These are phyloP conservation scores for Enhydra lutris DNA, from an alignment of 2,113 vertebrate species.

Conservation along the genomic window DNA sequence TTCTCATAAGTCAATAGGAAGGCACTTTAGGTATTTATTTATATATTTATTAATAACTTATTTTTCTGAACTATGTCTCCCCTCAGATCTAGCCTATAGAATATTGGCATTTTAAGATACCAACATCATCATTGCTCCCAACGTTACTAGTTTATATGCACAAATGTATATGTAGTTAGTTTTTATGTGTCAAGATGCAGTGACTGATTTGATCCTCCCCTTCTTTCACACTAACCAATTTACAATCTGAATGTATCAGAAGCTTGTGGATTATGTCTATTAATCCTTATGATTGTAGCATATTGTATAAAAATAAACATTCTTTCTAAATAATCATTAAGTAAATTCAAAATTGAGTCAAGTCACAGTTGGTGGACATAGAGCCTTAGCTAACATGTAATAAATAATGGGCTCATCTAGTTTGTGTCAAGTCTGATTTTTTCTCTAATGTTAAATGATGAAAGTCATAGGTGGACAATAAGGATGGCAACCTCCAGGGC, in stretches of 20 bases:
- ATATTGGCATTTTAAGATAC: neutral
- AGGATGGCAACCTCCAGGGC: neutral
- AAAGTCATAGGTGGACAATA: slow-evolving; percentile 52
- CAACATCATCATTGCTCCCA: neutral
- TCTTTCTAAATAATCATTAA: slow-evolving; percentile 59
- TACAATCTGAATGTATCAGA: neutral
- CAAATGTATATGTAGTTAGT: neutral
- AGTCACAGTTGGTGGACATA: neutral
- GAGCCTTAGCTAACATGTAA: slow-evolving; percentile 23
- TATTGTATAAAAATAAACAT: slow-evolving; percentile 46
- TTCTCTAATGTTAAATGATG: neutral
- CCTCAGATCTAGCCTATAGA: neutral
- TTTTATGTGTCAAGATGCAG: neutral
- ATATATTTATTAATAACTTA: neutral
- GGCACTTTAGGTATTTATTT: neutral
- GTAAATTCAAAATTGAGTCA: slow-evolving; percentile 16
- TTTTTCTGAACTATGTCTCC: slow-evolving; percentile 8
- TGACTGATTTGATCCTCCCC: neutral
- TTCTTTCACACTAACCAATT: slow-evolving; percentile 11
- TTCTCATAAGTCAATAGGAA: slow-evolving; percentile 4
- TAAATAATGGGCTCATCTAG: neutral
- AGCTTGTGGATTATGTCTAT: slow-evolving; percentile 45
- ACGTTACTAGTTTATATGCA: neutral
- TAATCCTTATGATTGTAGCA: slow-evolving; percentile 61
- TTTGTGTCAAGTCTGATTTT: slow-evolving; percentile 30